phyloP scores from a whole-genome alignment of 2,888 invertebrate species.

The Synanthedon vespiformis region DNA sequence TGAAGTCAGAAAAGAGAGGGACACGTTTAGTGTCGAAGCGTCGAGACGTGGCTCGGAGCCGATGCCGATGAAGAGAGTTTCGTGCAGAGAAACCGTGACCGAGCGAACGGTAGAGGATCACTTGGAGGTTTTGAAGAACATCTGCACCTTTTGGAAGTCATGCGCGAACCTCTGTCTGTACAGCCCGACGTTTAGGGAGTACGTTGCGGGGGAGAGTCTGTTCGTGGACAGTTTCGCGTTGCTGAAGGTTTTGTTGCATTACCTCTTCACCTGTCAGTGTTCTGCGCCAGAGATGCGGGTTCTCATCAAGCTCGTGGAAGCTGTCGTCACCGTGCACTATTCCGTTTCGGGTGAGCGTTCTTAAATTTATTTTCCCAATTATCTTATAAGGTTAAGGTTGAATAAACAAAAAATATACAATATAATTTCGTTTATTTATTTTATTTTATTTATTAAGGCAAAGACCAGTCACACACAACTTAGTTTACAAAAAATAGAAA shows the following conservation, averaged over 20 bases:
- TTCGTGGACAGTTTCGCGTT: constrained; percentile 45
- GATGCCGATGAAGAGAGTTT: constrained; percentile 12
- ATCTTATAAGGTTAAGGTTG: not conserved
- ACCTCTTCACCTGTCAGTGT: constrained; percentile 24
- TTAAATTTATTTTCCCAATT: not conserved
- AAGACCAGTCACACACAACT: too few species aligned
- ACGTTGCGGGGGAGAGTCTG: constrained; percentile 44
- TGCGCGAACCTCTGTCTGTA: constrained; percentile 64
- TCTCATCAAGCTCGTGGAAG: constrained; percentile 48
- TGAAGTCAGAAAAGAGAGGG: constrained; percentile 33
- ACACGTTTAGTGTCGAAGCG: constrained; percentile 19
- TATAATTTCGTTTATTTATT: too few species aligned
- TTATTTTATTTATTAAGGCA: too few species aligned
- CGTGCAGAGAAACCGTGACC: constrained; percentile 16
- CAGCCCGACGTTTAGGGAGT: constrained; percentile 65
- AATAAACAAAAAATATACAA: too few species aligned
- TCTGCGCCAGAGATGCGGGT: constrained; percentile 28
- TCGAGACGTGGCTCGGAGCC: constrained; percentile 8
- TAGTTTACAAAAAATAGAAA: too few species aligned
- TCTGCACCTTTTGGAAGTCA: constrained; percentile 63
- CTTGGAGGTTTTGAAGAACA: constrained; percentile 44
- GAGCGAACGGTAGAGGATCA: constrained; percentile 31
- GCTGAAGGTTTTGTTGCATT: constrained; percentile 40
- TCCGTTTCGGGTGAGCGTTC: constrained; percentile 47
- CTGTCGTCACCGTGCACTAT: constrained; percentile 55